Evolutionary conservation across 2,113 vertebrate genomes (phyloP), one percentile per base, ranked within the genome.

Genomic region (Scopus umbretta): DNA sequence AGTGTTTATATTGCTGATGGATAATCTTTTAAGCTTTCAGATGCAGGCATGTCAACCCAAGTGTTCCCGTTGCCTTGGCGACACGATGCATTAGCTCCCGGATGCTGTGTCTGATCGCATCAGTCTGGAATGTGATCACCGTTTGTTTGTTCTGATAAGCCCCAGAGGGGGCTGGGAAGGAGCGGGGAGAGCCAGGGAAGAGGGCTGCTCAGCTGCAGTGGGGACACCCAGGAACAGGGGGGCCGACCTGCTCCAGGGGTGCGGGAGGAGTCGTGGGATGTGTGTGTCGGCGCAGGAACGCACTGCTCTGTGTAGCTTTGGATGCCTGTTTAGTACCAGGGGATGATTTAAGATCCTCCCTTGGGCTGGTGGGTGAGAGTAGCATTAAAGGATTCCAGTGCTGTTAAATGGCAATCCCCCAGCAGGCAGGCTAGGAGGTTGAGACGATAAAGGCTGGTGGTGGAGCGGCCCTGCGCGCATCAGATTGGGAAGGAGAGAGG

Each of bases 21-120:
- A 61, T 90, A 50, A 93, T 94, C 96, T 72, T 56, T 45, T 45
- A 21, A 86, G 95, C 95, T 94, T 79, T 96, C 36, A 7, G 90
- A 68, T 63, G 94, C 92, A 8, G 88, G 83, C 83, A 13, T 92
- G 95, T 86, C 80, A 73, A 42, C 55, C 88, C 87, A 26, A 88
- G 92, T 25, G 87, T 42, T 68, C 36, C 80, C 6, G 88, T 97
- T 92, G 95, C 91, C 93, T 71, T 86, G 94, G 94, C 4, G 65
- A 96, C 66, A 11, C 14, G 84, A 75, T 94, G 93, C 88, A 16
- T 40, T 76, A 22, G 88, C 80, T 93, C 82, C 71, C 21, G 40
- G 91, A 81, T 92, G 89, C 71, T 47, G 72, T 13, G 58, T 45
- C 92, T 88, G 94, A 95, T 66, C 49, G 42, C 95, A 94, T 94